Base-by-base conservation (phyloP, 2,113 vertebrate species). In the Craseonycteris thonglongyai region DNA sequence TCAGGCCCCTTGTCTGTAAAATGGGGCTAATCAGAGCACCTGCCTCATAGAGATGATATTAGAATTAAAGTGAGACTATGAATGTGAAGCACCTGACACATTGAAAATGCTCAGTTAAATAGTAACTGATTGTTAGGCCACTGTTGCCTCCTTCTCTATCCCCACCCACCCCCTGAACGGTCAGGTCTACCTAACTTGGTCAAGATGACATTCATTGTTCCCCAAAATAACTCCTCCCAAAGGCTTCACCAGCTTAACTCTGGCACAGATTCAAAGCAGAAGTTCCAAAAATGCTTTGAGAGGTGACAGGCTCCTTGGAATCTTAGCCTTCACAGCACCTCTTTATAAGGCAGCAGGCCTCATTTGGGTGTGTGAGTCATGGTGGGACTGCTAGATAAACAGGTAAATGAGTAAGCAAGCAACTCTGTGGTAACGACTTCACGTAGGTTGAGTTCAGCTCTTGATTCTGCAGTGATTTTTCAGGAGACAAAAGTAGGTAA, bases 191-290 rank as follows among this genome's bases (percentile, higher is more conserved):
- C 88, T 42, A 81, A 85, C 74, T 76, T 88, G 74, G 85, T 76
- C 88, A 81, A 76, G 38, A 63, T 12, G 33, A 81, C 66, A 68
- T 40, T 40, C 76, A 33, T 7, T 49, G 33, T 75, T 81, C 90
- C 95, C 88, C 63, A 95, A 97, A 95, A 93, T 92, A 95, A 49
- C 56, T 61, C 76, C 38, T 80, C 71, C 51, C 49, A 35, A 56
- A 96, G 72, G 81, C 93, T 88, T 83, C 51, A 24, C 71, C 76
- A 35, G 42, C 47, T 59, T 7, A 33, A 28, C 54, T 80, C 69
- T 63, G 42, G 49, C 68, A 9, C 58, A 26, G 81, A 88, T 79
- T 80, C 80, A 13, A 78, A n/a, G 21, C 22, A 18, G 22, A 72
- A 90, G 84, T 92, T 96, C 88, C 93, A 78, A 69, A 97, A 59